Evolutionary conservation across 2,888 invertebrate genomes (phyloP), one percentile per base, ranked within the genome.

Genomic region (Lacanobia wlatinum): DNA sequence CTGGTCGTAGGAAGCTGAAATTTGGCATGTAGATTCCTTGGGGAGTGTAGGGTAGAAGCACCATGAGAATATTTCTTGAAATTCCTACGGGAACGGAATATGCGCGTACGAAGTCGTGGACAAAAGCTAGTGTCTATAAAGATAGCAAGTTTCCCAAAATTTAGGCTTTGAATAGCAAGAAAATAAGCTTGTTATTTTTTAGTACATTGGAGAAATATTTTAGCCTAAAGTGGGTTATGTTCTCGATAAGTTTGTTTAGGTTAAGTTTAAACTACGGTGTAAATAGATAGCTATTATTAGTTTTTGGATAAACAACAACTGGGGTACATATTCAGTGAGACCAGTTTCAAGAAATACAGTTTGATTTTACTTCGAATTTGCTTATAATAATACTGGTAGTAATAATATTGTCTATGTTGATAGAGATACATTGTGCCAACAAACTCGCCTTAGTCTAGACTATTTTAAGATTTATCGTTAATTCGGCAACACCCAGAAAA

Each of bases 261-360:
- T 55, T 18, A 0, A 16, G 28, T 60, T 38, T 40, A 38, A 48
- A 38, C n/a, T 23, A 38, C 38, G 14, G 8, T n/a, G 40, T 28
- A 67, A 67, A 23, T 50, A 50, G 3, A 23, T 48, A 14, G 21
- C 18, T 61, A 38, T 61, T 61, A 67, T 3, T 38, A 63, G 16
- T 0, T 14, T 0, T 16, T 46, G 12, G 46, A 21, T 59, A 12
- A 18, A 28, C 40, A n/a, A 65, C 28, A 46, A 21, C 7, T n/a
- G 0, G 38, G 4, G 14, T n/a, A 23, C 16, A 48, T 60, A 48
- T 21, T 34, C n/a, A 9, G 28, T 18, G 10, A 21, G 12, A 5
- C 12, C 8, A 62, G 14, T 14, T 61, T 34, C 14, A 18, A n/a
- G 23, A 18, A 23, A 34, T 3, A 14, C 7, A 4, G 23, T 62